Conservation (phyloP, 2,888 invertebrate genomes). For the Autographa gamma region DNA sequence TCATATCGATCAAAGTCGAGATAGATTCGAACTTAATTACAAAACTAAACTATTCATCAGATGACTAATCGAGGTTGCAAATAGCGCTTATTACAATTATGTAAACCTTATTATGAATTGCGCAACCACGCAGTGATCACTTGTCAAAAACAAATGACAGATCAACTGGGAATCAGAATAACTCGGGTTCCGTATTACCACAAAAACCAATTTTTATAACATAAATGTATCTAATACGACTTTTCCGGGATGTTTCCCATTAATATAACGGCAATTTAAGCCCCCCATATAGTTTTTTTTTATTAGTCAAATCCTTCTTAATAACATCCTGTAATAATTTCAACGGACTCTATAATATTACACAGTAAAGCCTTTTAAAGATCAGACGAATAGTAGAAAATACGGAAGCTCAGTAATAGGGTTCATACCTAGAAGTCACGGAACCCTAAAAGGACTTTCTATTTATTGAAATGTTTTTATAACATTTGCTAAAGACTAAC, state of each 20-base stretch:
- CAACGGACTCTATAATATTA: too few relatives aligned
- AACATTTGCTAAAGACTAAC: neutral
- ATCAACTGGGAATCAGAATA: conserved; percentile 40
- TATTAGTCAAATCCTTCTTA: too few relatives aligned
- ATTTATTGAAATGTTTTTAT: neutral
- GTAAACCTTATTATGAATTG: conserved; percentile 42
- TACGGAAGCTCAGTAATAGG: too few relatives aligned
- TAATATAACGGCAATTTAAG: too few relatives aligned
- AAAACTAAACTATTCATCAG: conserved; percentile 6
- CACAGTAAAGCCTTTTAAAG: too few relatives aligned
- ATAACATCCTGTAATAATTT: too few relatives aligned
- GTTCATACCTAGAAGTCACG: neutral
- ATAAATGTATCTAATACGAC: too few relatives aligned
- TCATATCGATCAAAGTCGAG: neutral
- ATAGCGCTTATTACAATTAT: conserved; percentile 37
- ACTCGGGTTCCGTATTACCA: too few relatives aligned
- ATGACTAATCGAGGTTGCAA: conserved; percentile 34
- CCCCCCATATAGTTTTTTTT: too few relatives aligned
- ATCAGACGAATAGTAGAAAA: too few relatives aligned
- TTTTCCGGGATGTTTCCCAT: too few relatives aligned
- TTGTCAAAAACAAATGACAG: conserved; percentile 19
- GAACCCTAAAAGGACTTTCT: neutral
- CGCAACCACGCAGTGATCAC: conserved; percentile 24
- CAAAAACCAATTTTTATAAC: too few relatives aligned
- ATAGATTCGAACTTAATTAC: conserved; percentile 5